Evolutionary conservation across 2,113 vertebrate species (phyloP).

Genomic region (Hucho hucho): DNA sequence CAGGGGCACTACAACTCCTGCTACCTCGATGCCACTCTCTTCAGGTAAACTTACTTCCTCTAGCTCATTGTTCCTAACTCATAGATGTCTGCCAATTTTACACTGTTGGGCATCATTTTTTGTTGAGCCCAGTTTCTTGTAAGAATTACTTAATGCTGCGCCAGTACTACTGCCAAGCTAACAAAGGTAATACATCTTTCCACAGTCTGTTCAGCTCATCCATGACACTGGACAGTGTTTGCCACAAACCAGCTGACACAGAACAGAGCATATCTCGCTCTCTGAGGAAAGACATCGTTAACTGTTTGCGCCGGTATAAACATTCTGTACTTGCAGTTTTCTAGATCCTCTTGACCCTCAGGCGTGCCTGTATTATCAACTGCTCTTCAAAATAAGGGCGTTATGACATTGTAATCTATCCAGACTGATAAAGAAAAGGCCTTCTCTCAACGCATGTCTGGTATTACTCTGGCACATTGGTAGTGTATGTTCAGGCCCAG

Average conservation of each 20-base stretch:
- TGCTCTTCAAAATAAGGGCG: conserved; percentile 23
- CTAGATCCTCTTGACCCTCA: background rate
- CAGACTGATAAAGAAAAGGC: no score
- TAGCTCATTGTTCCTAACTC: background rate
- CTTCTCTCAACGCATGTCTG: background rate
- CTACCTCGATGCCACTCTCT: conserved; percentile 80
- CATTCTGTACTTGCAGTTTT: background rate
- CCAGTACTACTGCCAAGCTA: background rate
- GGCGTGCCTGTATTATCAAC: background rate
- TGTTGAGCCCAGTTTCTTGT: background rate
- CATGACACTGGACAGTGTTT: conserved; percentile 68
- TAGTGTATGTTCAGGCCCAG: background rate
- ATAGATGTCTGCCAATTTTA: background rate
- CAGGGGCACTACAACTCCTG: conserved; percentile 83
- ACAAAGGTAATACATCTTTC: background rate
- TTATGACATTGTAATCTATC: conserved; percentile 7
- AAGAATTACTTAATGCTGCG: no score
- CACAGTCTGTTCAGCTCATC: conserved; percentile 77
- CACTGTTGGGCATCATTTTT: background rate
- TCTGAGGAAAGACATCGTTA: conserved; percentile 74
- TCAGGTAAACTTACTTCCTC: conserved; percentile 68
- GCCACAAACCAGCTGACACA: conserved; percentile 53
- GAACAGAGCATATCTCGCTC: conserved; percentile 58
- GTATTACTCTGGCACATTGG: background rate
- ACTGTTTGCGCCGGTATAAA: conserved; percentile 75